Evolutionary conservation across 2,113 vertebrate species (phyloP).

Genomic region (Ornithorhynchus anatinus): DNA sequence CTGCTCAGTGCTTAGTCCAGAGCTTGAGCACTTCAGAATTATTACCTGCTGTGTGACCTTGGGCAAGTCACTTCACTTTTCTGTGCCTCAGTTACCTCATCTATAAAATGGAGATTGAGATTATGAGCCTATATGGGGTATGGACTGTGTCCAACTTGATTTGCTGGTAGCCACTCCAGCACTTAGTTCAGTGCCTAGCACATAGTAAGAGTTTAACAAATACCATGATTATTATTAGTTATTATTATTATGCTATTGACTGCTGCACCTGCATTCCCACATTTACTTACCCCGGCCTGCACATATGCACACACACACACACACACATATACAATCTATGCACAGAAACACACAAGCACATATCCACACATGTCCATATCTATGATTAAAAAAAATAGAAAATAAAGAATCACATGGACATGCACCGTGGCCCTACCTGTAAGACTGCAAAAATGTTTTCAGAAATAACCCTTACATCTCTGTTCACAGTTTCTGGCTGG

Average conservation of each 20-base stretch:
- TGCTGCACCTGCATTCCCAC: conserved; percentile 7
- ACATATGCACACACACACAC: background rate
- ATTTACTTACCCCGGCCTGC: background rate
- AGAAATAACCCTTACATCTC: background rate
- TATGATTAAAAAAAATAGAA: background rate
- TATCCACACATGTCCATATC: background rate
- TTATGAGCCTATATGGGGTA: background rate
- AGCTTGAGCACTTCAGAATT: background rate
- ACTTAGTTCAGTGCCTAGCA: background rate
- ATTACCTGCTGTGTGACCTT: background rate
- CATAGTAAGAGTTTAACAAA: background rate
- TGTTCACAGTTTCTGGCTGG: background rate
- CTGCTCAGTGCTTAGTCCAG: background rate
- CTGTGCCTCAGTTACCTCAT: background rate
- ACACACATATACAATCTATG: too few relatives aligned
- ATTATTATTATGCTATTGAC: background rate
- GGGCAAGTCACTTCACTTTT: background rate
- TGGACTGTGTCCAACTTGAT: too few relatives aligned
- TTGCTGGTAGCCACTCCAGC: background rate
- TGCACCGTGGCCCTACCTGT: background rate
- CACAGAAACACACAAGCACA: rapidly evolving
- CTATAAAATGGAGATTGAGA: background rate
- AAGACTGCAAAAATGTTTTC: background rate
- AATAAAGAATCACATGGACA: background rate
- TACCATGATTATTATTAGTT: background rate